Evolutionary conservation across 1,140 invertebrate species (phyloP), one percentile per base, ranked within the genome.

Genomic region (Tetraneura akinire): DNA sequence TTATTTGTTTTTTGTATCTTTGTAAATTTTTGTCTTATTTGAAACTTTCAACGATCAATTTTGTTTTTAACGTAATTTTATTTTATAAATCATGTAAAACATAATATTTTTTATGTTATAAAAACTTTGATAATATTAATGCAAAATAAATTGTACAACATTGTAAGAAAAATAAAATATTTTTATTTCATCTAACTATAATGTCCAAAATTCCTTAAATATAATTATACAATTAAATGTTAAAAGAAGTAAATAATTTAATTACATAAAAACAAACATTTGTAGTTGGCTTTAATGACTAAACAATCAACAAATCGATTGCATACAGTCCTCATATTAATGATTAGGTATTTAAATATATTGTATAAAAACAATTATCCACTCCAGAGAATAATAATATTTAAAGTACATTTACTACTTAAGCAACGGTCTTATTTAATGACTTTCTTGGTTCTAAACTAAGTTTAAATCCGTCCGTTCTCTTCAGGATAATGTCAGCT

Each of bases 401-500:
- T 51, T 6, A 51, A 18, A 42, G 23, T 42, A 21, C n/a, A n/a
- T n/a, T n/a, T 23, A 3, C 53, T 57, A 55, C 37, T 80, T 73
- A 80, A n/a, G 80, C 71, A 29, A 42, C 51, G 21, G 45, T 29
- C 55, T 80, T 81, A 23, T 55, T 42, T 74, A 80, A 29, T n/a
- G 68, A 60, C 23, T 82, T 88, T 81, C 92, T 90, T 1, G 91
- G 90, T 84, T 91, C 90, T 11, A 94, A 87, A 81, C 87, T 88
- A 18, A 94, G 86, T 82, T 89, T 89, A 86, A 94, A 94, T 3
- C 92, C 92, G 81, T 94, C 92, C 60, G 89, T 89, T 53, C 93
- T 90, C 86, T 94, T 94, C 55, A 95, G 87, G 81, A 95, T 94
- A 80, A 95, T 93, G 84, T 95, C 93, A 80, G 89, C 93, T 84